These are phyloP conservation scores for Metacarcinus magister DNA, from an alignment of 2,888 invertebrate species.

Conservation along the genomic window DNA sequence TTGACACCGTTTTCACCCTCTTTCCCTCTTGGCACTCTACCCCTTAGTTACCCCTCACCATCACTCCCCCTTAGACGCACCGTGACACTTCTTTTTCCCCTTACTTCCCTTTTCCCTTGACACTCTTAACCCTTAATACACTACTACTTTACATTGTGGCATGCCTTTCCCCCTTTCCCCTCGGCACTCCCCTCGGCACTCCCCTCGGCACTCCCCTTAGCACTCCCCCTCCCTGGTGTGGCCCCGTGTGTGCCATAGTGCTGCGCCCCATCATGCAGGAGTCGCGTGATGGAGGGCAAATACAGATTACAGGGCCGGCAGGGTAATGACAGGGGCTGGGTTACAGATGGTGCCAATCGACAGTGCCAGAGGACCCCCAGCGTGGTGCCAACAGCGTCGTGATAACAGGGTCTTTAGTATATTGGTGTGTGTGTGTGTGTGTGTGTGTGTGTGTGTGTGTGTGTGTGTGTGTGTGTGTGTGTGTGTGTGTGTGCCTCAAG, in stretches of 20 bases:
- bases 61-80: too few relatives aligned
- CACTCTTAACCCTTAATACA: background rate
- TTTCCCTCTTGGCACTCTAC: background rate
- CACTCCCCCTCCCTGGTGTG: background rate
- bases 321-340: slow-evolving; percentile 7
- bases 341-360: slow-evolving; percentile 26
- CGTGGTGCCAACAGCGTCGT: background rate
- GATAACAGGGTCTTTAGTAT: slow-evolving; percentile 41
- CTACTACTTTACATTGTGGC: background rate
- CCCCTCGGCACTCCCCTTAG: background rate
- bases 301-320: slow-evolving; percentile 32
- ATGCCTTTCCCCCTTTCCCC: background rate
- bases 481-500: background rate
- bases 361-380: slow-evolving; percentile 21
- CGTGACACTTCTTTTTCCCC: background rate
- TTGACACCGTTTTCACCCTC: background rate
- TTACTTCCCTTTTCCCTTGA: background rate
- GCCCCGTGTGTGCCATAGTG: background rate
- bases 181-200: background rate
- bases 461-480: slow-evolving; percentile 39
- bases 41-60: background rate
- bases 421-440: slow-evolving; percentile 28
- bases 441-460: slow-evolving; percentile 39
- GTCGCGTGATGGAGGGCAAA: slow-evolving; percentile 21
- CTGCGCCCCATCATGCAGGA: background rate